Percentiles rank a stretch among this genome's conserved stretches.
Conservation (phyloP, 2,888 invertebrate species). For the Melieria crassipennis region DNA sequence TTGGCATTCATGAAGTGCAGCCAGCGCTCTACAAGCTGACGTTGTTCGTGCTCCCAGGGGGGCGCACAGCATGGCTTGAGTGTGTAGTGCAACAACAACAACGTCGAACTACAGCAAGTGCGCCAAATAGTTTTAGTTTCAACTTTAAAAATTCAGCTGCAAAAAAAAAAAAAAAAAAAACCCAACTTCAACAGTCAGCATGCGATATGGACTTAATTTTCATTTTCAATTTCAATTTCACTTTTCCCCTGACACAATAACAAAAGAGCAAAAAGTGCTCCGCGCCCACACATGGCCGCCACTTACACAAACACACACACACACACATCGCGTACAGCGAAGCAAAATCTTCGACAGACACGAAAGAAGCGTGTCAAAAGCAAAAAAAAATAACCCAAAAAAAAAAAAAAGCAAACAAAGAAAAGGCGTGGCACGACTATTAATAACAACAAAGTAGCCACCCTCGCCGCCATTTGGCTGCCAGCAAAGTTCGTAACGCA, state of each 20-base stretch:
- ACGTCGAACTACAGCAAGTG: background rate
- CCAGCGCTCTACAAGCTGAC: background rate
- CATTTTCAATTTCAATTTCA: conserved; percentile 2
- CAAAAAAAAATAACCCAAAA: background rate
- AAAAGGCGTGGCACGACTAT: conserved; percentile 32
- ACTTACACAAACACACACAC: too few species aligned
- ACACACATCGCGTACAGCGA: too few species aligned
- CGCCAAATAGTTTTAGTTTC: too few species aligned
- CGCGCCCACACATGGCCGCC: background rate
- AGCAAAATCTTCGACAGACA: too few species aligned
- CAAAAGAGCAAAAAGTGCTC: background rate
- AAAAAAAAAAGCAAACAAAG: conserved; percentile 24
- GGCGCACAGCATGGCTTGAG: too few species aligned
- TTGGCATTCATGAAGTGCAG: background rate
- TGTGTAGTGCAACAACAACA: background rate
- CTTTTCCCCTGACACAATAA: background rate
- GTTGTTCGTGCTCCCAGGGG: too few species aligned
- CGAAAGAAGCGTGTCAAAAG: conserved; percentile 16
- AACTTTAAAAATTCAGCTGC: too few species aligned
- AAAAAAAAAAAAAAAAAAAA: too few species aligned
- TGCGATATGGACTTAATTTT: background rate
- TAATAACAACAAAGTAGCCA: conserved; percentile 22
- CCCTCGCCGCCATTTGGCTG: background rate
- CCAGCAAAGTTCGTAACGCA: background rate
- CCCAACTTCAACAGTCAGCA: too few species aligned